phyloP scores from a whole-genome alignment of 2,888 invertebrate genomes.

The Globia sparganii region DNA sequence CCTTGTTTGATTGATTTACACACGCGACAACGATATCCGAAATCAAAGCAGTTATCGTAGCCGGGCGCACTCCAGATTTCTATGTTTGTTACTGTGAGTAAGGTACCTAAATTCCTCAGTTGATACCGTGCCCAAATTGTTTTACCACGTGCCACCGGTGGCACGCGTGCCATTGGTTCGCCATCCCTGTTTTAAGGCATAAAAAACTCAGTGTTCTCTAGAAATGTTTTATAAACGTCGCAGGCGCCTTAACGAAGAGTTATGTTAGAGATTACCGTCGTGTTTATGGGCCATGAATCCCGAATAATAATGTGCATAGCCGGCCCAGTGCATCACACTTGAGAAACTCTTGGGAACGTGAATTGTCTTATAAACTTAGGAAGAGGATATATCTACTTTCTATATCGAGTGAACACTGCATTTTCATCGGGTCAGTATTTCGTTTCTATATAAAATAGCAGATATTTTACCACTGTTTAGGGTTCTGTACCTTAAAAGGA shows the following conservation, averaged over 20 bases:
- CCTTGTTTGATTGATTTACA: neutral
- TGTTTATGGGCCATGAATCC: slow-evolving; percentile 71
- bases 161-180: neutral
- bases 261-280: slow-evolving; percentile 69
- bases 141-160: neutral
- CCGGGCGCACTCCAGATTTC: neutral
- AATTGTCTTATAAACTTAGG: slow-evolving; percentile 12
- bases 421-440: neutral
- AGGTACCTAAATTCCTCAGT: neutral
- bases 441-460: neutral
- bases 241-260: slow-evolving; percentile 49
- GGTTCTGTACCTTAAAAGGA: neutral
- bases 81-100: neutral
- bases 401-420: neutral
- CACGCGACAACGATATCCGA: neutral
- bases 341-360: slow-evolving; percentile 25
- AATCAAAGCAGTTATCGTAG: neutral
- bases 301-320: slow-evolving; percentile 58
- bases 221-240: slow-evolving; percentile 31
- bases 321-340: slow-evolving; percentile 32
- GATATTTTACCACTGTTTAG: neutral
- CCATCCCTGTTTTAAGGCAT: neutral
- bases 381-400: neutral
- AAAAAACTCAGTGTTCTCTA: slow-evolving; percentile 10
- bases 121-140: neutral